Base-by-base conservation (phyloP, 2,113 vertebrate genomes). In the Rhea americana region DNA sequence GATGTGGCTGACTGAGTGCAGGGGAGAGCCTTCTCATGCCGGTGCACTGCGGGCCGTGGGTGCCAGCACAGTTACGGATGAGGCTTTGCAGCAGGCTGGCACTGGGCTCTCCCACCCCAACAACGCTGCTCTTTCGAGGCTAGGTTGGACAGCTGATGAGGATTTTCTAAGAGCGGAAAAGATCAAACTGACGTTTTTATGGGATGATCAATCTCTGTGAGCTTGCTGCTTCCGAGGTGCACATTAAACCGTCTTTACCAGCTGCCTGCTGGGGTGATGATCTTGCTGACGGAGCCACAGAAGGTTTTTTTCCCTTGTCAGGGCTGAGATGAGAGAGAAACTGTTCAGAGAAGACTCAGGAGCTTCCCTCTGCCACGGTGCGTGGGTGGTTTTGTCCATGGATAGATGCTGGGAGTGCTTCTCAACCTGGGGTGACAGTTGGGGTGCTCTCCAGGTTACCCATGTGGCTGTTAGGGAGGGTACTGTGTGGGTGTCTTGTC, bases 211-310 rank as follows among this genome's bases (percentile, higher is more conserved):
- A 45, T 93, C 93, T 80, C 87, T 5, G 9, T 2, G 47, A 88
- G 80, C 87, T 75, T 82, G 84, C 82, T 89, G 78, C 91, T 85
- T 82, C 59, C 82, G 26, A 90, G 90, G 82, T 91, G 87, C 0
- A 1, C 0, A 0, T 74, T 70, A 63, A 94, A 85, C n/a, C 88
- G 72, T 89, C 92, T 91, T 50, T 95, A 78, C 91, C 89, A 91
- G 89, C 92, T 96, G 91, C 86, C 86, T 91, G 71, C 86, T 82
- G 83, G 62, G 85, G 65, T 13, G 84, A 71, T 53, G 82, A 91
- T 82, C 65, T 66, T 35, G 63, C 95, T 94, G 93, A 85, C 79
- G 63, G 85, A 83, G 80, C 56, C 43, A 14, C 3, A 0, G 6
- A 77, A 65, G 47, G 13, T 70, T 91, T 41, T 11, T 39, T 78